Evolutionary conservation across 2,888 invertebrate genomes (phyloP).

Genomic region (Acanthoscelides obtectus): DNA sequence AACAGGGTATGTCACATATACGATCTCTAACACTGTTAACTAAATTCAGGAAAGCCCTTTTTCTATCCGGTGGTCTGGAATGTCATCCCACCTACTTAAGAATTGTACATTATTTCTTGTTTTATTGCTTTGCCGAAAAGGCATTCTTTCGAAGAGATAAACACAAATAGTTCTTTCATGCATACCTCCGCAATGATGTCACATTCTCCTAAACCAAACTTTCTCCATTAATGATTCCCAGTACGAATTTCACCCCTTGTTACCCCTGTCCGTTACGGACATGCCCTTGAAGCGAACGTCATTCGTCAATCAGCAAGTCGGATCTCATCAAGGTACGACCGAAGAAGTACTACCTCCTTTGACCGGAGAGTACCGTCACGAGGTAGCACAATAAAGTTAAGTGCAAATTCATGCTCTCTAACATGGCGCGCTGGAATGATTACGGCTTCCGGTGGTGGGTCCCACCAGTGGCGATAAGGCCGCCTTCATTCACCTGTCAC

Average conservation of each 20-base stretch:
- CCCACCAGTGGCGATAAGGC: not conserved
- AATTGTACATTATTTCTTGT: too few species aligned
- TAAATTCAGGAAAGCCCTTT: too few species aligned
- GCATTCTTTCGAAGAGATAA: too few species aligned
- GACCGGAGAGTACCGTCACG: not conserved
- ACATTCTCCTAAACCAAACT: not conserved
- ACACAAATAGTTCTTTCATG: too few species aligned
- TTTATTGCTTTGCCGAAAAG: too few species aligned
- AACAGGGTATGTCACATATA: too few species aligned
- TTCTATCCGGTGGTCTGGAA: too few species aligned
- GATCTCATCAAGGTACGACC: not conserved
- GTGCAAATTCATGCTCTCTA: constrained; percentile 45
- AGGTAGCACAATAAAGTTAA: constrained; percentile 40
- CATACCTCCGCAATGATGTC: not conserved
- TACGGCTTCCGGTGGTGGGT: not conserved
- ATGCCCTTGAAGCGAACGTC: not conserved
- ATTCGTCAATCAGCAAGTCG: not conserved
- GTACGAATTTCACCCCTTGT: not conserved
- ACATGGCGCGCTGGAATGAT: not conserved
- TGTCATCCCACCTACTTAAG: too few species aligned
- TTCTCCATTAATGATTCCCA: not conserved
- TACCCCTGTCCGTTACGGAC: not conserved
- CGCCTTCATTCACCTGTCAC: not conserved
- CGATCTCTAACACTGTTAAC: too few species aligned
- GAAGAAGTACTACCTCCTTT: not conserved